A percentile compares a stretch with the other conserved stretches of the same genome.
Conservation (phyloP, 2,888 invertebrate species). For the Pteria penguin region DNA sequence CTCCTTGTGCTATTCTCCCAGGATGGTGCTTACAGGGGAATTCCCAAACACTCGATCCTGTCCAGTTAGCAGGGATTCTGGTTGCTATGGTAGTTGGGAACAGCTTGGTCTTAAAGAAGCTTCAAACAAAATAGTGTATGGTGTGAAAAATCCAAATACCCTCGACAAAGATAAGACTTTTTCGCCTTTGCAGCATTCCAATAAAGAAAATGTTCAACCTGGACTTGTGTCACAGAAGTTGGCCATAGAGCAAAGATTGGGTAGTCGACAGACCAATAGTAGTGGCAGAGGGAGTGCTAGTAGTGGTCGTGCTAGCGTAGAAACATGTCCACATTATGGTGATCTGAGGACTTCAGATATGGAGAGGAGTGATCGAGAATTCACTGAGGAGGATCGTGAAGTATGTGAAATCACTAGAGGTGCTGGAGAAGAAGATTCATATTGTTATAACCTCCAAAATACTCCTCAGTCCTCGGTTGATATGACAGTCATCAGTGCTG, state of each 20-base stretch:
- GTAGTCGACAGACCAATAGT: conserved; percentile 5
- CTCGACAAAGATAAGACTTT: neutral
- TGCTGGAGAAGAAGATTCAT: conserved; percentile 17
- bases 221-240: neutral
- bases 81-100: conserved; percentile 78
- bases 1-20: conserved; percentile 20
- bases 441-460: neutral
- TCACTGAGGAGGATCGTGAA: conserved; percentile 71
- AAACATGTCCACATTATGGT: conserved; percentile 7
- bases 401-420: conserved; percentile 65
- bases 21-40: conserved; percentile 12
- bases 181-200: conserved; percentile 31
- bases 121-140: conserved; percentile 11
- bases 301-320: conserved; percentile 11
- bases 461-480: conserved; percentile 1
- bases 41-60: conserved; percentile 23
- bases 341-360: conserved; percentile 26
- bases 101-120: conserved; percentile 60
- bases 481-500: neutral
- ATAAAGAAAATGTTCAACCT: conserved; percentile 37
- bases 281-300: conserved; percentile 22
- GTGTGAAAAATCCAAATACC: conserved; percentile 16
- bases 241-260: conserved; percentile 6
- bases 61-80: conserved; percentile 78
- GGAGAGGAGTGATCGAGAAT: conserved; percentile 53